Conservation (phyloP, 2,797 vertebrate species). For the Danio albolineatus region DNA sequence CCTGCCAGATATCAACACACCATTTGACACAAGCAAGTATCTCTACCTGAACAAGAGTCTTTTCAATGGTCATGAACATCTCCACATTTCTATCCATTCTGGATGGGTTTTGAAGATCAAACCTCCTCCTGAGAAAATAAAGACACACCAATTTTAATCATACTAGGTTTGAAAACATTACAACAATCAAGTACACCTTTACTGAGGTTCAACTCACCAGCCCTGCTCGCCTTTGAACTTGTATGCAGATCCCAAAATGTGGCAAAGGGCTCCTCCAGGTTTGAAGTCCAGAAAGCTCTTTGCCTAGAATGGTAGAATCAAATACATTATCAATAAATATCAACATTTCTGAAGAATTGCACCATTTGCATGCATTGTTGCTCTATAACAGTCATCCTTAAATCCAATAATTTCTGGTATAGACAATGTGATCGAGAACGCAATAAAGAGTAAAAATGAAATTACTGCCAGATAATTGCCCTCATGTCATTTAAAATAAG, state of each 20-base stretch:
- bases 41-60: slow-evolving; percentile 93
- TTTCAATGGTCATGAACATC: slow-evolving; percentile 99
- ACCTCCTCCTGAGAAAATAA: slow-evolving; percentile 85
- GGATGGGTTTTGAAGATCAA: slow-evolving; percentile 97
- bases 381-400: no score
- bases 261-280: slow-evolving; percentile 93
- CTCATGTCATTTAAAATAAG: background rate
- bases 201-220: slow-evolving; percentile 83
- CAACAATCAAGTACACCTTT: background rate
- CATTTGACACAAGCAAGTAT: no score
- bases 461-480: background rate
- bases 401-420: no score
- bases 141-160: background rate
- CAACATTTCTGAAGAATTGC: no score
- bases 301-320: slow-evolving; percentile 76
- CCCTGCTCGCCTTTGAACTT: slow-evolving; percentile 98
- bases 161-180: background rate
- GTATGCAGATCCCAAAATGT: slow-evolving; percentile 96
- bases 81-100: slow-evolving; percentile 99
- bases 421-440: background rate
- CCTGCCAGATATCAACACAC: no score
- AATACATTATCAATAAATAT: no score
- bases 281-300: slow-evolving; percentile 99
- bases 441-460: background rate
- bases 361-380: background rate